phyloP scores from a whole-genome alignment of 2,888 invertebrate species.

The Falcaria lacertinaria region DNA sequence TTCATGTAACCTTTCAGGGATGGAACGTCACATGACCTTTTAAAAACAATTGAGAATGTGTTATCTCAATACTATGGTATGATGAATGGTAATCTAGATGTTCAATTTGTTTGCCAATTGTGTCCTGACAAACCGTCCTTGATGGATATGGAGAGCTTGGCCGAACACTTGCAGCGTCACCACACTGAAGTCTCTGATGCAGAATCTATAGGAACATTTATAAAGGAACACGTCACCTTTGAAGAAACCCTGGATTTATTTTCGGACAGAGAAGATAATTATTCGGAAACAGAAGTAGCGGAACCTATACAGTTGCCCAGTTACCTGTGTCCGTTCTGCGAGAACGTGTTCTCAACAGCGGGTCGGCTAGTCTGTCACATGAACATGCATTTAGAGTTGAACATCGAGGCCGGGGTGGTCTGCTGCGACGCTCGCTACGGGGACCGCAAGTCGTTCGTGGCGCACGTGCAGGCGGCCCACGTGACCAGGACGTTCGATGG shows the following conservation, averaged over 20 bases:
- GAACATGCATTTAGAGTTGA: constrained; percentile 42
- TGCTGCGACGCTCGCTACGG: constrained; percentile 41
- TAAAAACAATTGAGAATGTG: constrained; percentile 31
- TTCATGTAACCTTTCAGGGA: constrained; percentile 47
- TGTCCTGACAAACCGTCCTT: constrained; percentile 33
- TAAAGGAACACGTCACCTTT: constrained; percentile 49
- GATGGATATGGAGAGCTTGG: constrained; percentile 25
- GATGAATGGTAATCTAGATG: constrained; percentile 30
- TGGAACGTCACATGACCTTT: constrained; percentile 11
- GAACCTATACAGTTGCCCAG: constrained; percentile 15
- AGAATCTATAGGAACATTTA: constrained; percentile 30
- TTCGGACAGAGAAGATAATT: constrained; percentile 19
- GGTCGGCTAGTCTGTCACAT: constrained; percentile 50
- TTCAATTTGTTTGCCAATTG: constrained; percentile 50
- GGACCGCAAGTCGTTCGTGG: constrained; percentile 33
- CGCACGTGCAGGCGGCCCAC: constrained; percentile 45
- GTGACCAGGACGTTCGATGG: constrained; percentile 11
- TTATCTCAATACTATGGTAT: constrained; percentile 34
- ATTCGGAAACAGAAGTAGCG: constrained; percentile 11
- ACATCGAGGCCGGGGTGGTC: constrained; percentile 26
- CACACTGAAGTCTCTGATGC: constrained; percentile 9
- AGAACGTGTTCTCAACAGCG: constrained; percentile 44
- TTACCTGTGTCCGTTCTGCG: constrained; percentile 49
- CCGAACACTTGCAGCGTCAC: constrained; percentile 42
- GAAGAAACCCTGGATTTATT: constrained; percentile 44